phyloP scores from a whole-genome alignment of 2,888 invertebrate genomes.

The Lomographa bimaculata region DNA sequence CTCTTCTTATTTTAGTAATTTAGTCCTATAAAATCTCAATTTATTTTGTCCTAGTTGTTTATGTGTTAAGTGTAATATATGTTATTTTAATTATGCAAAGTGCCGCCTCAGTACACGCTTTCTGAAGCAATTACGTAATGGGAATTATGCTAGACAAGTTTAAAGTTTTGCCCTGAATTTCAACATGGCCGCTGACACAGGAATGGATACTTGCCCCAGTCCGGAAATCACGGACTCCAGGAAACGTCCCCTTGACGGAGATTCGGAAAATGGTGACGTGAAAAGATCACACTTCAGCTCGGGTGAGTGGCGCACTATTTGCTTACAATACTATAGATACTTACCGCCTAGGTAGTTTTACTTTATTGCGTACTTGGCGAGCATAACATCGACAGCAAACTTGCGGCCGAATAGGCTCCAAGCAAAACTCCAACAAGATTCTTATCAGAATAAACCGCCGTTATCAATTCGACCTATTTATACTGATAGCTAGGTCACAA shows the following conservation, averaged over 20 bases:
- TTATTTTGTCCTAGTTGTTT: conserved; percentile 69
- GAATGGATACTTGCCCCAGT: conserved; percentile 97
- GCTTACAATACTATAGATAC: conserved; percentile 45
- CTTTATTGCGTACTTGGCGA: conserved; percentile 72
- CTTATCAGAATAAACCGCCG: conserved; percentile 71
- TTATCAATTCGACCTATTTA: conserved; percentile 78
- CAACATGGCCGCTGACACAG: conserved; percentile 96
- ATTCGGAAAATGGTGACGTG: conserved; percentile 94
- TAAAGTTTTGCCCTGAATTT: conserved; percentile 82
- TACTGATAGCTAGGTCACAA: conserved; percentile 61
- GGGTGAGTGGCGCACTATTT: conserved; percentile 85
- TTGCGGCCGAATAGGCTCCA: conserved; percentile 60
- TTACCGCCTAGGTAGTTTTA: conserved; percentile 41
- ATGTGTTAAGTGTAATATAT: conserved; percentile 77
- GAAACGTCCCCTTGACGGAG: conserved; percentile 94
- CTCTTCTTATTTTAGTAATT: conserved; percentile 75
- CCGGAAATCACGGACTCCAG: conserved; percentile 96
- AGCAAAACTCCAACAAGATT: conserved; percentile 71
- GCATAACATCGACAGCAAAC: conserved; percentile 71
- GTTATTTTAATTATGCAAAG: conserved; percentile 71
- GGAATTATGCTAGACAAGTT: conserved; percentile 83
- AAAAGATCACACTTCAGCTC: conserved; percentile 96
- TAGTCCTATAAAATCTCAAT: conserved; percentile 67
- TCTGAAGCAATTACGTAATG: conserved; percentile 82
- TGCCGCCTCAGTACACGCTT: conserved; percentile 73